These are phyloP conservation scores for Microcaecilia unicolor DNA, from an alignment of 2,797 vertebrate species.

Conservation along the genomic window DNA sequence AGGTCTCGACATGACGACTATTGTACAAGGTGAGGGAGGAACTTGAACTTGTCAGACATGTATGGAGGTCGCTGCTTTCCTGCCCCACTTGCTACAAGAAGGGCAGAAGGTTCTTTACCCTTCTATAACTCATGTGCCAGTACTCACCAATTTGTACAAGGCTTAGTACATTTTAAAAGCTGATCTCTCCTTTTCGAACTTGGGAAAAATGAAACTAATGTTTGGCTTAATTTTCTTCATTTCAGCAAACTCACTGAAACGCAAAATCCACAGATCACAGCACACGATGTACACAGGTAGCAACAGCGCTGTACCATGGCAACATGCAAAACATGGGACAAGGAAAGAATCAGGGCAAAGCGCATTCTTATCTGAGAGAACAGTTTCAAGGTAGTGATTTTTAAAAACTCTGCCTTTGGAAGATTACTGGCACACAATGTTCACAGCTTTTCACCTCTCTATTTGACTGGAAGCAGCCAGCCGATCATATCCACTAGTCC, in stretches of 20 bases:
- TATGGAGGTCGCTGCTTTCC: conserved; percentile 72
- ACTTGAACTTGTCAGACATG: conserved; percentile 76
- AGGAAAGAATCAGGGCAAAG: conserved; percentile 81
- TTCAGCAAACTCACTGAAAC: conserved; percentile 72
- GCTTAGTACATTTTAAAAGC: conserved; percentile 79
- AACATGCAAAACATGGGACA: conserved; percentile 86
- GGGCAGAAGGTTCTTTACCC: conserved; percentile 63
- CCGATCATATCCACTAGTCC: conserved; percentile 95
- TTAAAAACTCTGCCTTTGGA: conserved; percentile 86
- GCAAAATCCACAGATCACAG: conserved; percentile 68
- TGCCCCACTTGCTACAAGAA: conserved; percentile 78
- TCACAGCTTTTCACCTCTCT: conserved; percentile 90
- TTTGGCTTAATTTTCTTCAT: conserved; percentile 61
- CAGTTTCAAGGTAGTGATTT: conserved; percentile 62
- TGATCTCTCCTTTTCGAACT: conserved; percentile 90
- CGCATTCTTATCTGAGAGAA: conserved; percentile 77
- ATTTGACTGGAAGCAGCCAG: conserved; percentile 98
- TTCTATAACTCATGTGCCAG: conserved; percentile 89
- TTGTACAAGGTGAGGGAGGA: conserved; percentile 92
- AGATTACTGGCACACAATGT: conserved; percentile 98
- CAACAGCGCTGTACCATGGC: conserved; percentile 77
- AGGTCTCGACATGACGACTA: conserved; percentile 99
- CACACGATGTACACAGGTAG: conserved; percentile 50
- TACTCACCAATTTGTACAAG: conserved; percentile 91
- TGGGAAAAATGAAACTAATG: conserved; percentile 55